Conservation (phyloP, 2,113 vertebrate species). For the Danionella cerebrum region DNA sequence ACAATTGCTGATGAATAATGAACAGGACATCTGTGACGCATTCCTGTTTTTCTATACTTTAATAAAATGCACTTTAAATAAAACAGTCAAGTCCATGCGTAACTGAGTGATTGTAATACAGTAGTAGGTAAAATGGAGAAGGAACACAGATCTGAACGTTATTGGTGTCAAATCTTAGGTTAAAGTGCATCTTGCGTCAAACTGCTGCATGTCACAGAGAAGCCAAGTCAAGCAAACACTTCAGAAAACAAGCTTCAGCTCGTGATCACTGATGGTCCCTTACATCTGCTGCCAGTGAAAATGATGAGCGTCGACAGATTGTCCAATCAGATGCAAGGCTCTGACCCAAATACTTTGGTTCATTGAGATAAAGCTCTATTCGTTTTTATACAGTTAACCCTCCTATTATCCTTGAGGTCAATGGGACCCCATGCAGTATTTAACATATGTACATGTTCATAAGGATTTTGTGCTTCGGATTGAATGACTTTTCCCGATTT, state of each 20-base stretch:
- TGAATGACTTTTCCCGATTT: too few relatives aligned
- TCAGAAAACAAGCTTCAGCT: not conserved
- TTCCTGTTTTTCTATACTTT: conserved; percentile 52
- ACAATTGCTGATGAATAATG: not conserved
- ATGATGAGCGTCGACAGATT: not conserved
- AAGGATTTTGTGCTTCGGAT: too few relatives aligned
- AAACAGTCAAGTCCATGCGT: conserved; percentile 53
- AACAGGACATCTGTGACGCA: not conserved
- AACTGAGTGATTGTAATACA: conserved; percentile 18
- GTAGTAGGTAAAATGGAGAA: conserved; percentile 17
- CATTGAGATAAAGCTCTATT: too few relatives aligned
- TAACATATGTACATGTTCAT: too few relatives aligned
- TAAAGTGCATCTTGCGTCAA: conserved; percentile 18
- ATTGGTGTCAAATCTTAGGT: not conserved
- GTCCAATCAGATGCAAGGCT: not conserved
- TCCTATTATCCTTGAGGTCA: too few relatives aligned
- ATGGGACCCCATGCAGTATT: too few relatives aligned
- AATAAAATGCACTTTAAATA: conserved; percentile 62
- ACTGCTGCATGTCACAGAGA: conserved; percentile 18
- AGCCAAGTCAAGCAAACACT: not conserved
- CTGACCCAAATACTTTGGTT: too few relatives aligned
- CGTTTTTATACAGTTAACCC: too few relatives aligned
- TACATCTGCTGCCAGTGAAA: not conserved
- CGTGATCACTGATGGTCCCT: too few relatives aligned
- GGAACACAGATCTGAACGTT: too few relatives aligned